Percentiles rank a stretch among this genome's conserved stretches.
These are phyloP conservation scores for Allolobophora icterica DNA, from an alignment of 2,888 invertebrate species.

Conservation along the genomic window DNA sequence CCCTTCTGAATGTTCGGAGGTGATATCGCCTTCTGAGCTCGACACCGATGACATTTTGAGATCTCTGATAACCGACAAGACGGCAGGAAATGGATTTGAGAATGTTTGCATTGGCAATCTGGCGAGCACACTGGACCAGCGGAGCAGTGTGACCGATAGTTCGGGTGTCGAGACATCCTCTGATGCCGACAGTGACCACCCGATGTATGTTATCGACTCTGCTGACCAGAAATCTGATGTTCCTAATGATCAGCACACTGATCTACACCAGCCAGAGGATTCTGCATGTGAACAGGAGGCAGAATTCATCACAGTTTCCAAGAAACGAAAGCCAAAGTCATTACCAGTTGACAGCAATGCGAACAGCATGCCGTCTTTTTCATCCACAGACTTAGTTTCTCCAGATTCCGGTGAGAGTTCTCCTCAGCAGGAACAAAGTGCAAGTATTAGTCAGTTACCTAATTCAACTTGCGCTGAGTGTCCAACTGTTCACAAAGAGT, in stretches of 20 bases:
- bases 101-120: background rate
- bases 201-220: background rate
- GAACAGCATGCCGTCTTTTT: background rate
- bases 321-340: constrained; percentile 5
- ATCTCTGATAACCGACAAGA: background rate
- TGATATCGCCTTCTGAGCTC: background rate
- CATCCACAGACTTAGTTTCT: background rate
- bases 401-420: background rate
- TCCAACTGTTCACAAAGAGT: background rate
- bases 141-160: constrained; percentile 10
- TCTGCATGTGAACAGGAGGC: background rate
- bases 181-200: background rate
- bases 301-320: background rate
- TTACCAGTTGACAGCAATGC: background rate
- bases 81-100: background rate
- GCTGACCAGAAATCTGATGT: constrained; percentile 17
- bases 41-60: background rate
- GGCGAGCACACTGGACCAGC: background rate
- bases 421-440: background rate
- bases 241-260: background rate
- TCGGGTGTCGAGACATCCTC: constrained; percentile 9
- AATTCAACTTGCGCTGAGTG: background rate
- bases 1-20: background rate
- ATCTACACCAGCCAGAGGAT: constrained; percentile 2
- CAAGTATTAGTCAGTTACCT: background rate